Conservation (phyloP, 2,797 vertebrate species). For the Eulemur rubriventer region DNA sequence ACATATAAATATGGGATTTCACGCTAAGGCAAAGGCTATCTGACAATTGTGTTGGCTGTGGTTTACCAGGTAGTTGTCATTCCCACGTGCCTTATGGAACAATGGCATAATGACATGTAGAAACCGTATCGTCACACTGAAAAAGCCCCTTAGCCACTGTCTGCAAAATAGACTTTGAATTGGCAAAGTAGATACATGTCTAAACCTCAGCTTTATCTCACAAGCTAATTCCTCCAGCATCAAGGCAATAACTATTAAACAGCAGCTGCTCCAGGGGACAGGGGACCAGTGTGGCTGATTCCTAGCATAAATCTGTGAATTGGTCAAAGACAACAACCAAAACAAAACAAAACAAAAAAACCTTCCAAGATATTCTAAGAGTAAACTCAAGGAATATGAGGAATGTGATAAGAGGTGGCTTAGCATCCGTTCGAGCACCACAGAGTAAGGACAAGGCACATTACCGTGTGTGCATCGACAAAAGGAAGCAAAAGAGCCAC, state of each 20-base stretch:
- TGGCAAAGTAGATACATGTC: neutral
- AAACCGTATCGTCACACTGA: neutral
- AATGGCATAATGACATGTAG: neutral
- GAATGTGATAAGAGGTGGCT: neutral
- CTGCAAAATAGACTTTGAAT: neutral
- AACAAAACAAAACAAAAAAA: constrained; percentile 8
- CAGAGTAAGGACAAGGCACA: neutral
- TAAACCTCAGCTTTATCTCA: neutral
- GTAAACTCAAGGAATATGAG: neutral
- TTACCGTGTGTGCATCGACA: neutral
- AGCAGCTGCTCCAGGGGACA: neutral
- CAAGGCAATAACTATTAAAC: neutral
- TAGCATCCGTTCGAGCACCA: neutral
- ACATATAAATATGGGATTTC: neutral
- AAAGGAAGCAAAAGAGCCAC: neutral
- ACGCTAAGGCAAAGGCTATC: neutral
- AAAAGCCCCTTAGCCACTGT: neutral
- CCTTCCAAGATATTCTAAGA: neutral
- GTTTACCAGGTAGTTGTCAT: neutral
- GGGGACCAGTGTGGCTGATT: neutral
- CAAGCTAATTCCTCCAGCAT: neutral
- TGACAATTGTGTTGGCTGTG: neutral
- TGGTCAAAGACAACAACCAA: constrained; percentile 5
- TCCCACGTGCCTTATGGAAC: neutral
- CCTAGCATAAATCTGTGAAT: neutral